Evolutionary conservation across 1,140 invertebrate species (phyloP).

Genomic region (Drosophila willistoni): DNA sequence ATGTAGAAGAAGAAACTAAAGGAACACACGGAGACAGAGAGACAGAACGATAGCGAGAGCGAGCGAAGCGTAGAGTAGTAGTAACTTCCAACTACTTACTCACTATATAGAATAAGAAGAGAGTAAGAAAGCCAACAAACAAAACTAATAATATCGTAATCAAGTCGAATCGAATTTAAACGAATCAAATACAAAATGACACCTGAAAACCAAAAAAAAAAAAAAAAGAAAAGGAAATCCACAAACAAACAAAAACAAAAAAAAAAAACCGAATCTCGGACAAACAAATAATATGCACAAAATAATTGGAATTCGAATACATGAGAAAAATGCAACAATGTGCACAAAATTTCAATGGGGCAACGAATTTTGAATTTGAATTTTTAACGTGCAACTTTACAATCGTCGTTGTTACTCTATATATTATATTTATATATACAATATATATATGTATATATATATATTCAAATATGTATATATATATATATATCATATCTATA

Average conservation of each 20-base stretch:
- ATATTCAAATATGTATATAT: neutral
- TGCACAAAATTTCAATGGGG: conserved; percentile 1
- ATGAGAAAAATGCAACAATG: conserved; percentile 14
- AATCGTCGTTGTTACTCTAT: neutral
- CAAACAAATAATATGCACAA: conserved; percentile 1
- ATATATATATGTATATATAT: neutral
- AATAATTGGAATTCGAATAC: conserved; percentile 1
- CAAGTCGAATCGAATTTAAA: neutral
- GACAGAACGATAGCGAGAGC: conserved; percentile 48
- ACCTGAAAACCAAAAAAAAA: neutral
- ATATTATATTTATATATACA: neutral
- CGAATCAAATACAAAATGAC: neutral
- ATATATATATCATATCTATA: conserved; percentile 4
- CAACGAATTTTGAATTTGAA: conserved; percentile 9
- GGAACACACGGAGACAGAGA: conserved; percentile 13
- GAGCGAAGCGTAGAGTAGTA: conserved; percentile 30
- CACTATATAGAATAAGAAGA: conserved; percentile 8
- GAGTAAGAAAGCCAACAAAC: conserved; percentile 3
- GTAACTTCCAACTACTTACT: conserved; percentile 43
- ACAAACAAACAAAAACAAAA: neutral
- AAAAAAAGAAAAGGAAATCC: neutral
- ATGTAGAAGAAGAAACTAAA: conserved; percentile 24
- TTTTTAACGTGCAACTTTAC: conserved; percentile 5
- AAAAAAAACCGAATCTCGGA: neutral
- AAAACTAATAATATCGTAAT: conserved; percentile 3